These are phyloP conservation scores for Myrmophylax atrothorax DNA, from an alignment of 2,113 vertebrate species.

Conservation along the genomic window DNA sequence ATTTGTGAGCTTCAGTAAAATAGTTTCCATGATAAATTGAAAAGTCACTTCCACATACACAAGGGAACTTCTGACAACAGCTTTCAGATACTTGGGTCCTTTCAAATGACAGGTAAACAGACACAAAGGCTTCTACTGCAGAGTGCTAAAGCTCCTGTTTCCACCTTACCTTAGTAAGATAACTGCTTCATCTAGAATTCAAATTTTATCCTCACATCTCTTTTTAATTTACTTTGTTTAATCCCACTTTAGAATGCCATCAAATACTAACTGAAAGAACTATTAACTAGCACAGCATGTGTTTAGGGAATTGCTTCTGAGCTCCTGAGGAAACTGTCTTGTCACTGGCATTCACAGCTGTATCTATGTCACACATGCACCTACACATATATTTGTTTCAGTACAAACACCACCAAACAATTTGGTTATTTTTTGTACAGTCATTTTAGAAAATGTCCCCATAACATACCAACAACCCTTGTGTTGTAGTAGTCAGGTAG, in stretches of 20 bases:
- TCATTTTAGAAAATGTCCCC: background rate
- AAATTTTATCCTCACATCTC: background rate
- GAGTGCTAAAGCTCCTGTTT: background rate
- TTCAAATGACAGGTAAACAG: background rate
- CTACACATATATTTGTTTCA: background rate
- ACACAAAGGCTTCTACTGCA: background rate
- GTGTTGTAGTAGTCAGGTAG: slow-evolving; percentile 99
- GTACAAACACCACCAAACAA: background rate
- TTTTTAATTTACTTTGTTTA: background rate
- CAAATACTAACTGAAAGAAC: background rate
- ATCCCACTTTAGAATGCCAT: background rate
- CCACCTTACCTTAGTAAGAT: background rate
- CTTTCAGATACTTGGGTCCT: background rate
- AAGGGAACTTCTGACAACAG: background rate
- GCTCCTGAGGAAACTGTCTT: background rate
- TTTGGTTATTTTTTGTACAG: background rate
- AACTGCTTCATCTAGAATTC: background rate
- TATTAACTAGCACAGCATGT: background rate
- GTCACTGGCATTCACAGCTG: background rate
- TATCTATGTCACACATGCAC: background rate
- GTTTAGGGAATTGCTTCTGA: background rate
- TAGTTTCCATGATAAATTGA: background rate
- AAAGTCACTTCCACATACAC: background rate
- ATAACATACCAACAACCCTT: slow-evolving; percentile 91
- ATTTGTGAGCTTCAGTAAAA: background rate